Conservation (phyloP, 1,140 invertebrate species). For the Acyrthosiphon pisum region DNA sequence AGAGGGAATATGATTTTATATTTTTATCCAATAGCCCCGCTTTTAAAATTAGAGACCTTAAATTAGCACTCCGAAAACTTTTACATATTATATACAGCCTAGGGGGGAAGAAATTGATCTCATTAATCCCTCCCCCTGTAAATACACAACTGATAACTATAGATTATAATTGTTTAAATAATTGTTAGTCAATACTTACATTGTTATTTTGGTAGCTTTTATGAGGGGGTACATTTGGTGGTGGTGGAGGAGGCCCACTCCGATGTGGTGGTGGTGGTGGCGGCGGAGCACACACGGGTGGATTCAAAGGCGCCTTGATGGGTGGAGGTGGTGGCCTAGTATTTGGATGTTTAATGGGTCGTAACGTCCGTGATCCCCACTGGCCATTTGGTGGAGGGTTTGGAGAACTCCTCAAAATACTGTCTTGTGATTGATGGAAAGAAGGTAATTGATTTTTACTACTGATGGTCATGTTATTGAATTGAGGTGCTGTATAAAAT, state of each 20-base stretch:
- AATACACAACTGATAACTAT: not conserved
- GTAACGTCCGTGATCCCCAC: conserved; percentile 61
- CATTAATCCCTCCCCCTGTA: too few species aligned
- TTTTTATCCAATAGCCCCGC: too few species aligned
- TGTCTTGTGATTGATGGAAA: conserved; percentile 68
- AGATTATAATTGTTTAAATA: not conserved
- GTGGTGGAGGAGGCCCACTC: conserved; percentile 43
- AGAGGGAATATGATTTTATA: too few species aligned
- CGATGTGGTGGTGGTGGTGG: conserved; percentile 57
- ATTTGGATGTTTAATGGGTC: conserved; percentile 59
- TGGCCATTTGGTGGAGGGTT: conserved; percentile 59
- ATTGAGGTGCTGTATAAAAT: conserved; percentile 19
- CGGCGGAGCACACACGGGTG: conserved; percentile 62
- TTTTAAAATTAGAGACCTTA: too few species aligned
- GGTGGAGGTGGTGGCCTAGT: conserved; percentile 63
- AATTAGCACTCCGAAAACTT: too few species aligned
- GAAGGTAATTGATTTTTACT: conserved; percentile 63
- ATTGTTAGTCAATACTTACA: not conserved
- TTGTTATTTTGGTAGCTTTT: conserved; percentile 49
- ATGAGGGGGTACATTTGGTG: conserved; percentile 40
- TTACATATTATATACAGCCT: too few species aligned
- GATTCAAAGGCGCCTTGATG: conserved; percentile 61
- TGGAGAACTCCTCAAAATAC: conserved; percentile 62
- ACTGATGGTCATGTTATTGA: conserved; percentile 35
- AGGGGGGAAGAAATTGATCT: too few species aligned